phyloP scores from a whole-genome alignment of 2,113 vertebrate species.

The Sorex araneus region DNA sequence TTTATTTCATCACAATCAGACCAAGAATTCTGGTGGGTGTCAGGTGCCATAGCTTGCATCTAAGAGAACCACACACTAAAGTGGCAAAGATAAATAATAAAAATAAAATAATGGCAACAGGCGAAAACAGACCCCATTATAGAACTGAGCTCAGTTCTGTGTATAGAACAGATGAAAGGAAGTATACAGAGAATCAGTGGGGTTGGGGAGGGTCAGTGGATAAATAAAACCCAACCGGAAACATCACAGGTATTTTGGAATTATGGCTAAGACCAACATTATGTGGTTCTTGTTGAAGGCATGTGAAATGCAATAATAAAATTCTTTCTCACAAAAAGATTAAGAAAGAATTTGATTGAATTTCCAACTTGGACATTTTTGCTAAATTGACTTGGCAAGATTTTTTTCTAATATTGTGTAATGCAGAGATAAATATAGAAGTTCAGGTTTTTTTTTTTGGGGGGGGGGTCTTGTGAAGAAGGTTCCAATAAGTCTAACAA shows the following conservation, averaged over 20 bases:
- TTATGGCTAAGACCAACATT: no score
- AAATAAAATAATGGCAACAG: not conserved
- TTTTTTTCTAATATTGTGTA: constrained; percentile 28
- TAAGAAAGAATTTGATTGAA: not conserved
- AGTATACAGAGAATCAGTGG: not conserved
- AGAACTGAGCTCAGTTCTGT: constrained; percentile 24
- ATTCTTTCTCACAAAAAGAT: not conserved
- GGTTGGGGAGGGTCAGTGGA: not conserved
- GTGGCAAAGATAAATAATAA: not conserved
- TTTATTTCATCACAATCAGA: not conserved
- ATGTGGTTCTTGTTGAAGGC: no score
- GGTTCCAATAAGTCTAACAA: not conserved
- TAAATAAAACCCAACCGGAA: not conserved
- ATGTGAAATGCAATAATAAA: not conserved
- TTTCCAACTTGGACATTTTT: not conserved
- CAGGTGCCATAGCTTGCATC: not conserved
- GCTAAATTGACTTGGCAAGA: not conserved
- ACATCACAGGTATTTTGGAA: not conserved
- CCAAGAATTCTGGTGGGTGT: constrained; percentile 56
- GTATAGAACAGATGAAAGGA: not conserved
- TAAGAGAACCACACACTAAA: not conserved
- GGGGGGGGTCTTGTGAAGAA: not conserved
- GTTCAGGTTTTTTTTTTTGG: no score
- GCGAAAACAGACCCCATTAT: not conserved
- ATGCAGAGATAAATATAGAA: not conserved